Percentiles rank a stretch among this genome's conserved stretches.
Evolutionary conservation across 2,797 vertebrate genomes (phyloP).

Genomic region (Takifugu rubripes): DNA sequence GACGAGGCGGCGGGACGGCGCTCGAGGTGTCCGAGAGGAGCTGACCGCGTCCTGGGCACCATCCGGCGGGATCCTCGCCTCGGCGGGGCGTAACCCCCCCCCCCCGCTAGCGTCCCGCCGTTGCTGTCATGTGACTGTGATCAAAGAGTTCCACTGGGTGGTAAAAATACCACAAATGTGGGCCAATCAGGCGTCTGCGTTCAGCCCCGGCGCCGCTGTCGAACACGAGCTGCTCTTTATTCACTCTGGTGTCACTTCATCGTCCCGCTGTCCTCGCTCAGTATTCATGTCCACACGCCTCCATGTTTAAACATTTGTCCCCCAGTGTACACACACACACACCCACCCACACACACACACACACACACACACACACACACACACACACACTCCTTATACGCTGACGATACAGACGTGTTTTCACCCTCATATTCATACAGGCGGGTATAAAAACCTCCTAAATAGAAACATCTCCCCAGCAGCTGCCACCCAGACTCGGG

Average conservation of each 20-base stretch:
- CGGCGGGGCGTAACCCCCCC: neutral
- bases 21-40: conserved; percentile 11
- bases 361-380: conserved; percentile 9
- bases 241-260: conserved; percentile 33
- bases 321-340: conserved; percentile 25
- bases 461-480: no score
- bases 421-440: no score
- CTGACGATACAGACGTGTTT: no score
- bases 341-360: conserved; percentile 18
- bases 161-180: conserved; percentile 64
- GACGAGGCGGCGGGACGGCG: conserved; percentile 10
- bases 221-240: conserved; percentile 45
- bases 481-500: no score
- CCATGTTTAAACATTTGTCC: conserved; percentile 60
- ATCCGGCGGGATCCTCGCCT: conserved; percentile 29
- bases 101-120: neutral
- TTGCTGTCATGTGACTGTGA: conserved; percentile 19
- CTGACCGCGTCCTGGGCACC: neutral
- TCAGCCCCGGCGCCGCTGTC: conserved; percentile 43
- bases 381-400: no score
- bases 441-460: no score
- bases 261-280: conserved; percentile 23
- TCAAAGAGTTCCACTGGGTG: conserved; percentile 48
- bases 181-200: conserved; percentile 56
- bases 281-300: conserved; percentile 50